A percentile compares a stretch with the other conserved stretches of the same genome.
phyloP scores from a whole-genome alignment of 2,888 invertebrate species.

The Subacronicta megacephala region DNA sequence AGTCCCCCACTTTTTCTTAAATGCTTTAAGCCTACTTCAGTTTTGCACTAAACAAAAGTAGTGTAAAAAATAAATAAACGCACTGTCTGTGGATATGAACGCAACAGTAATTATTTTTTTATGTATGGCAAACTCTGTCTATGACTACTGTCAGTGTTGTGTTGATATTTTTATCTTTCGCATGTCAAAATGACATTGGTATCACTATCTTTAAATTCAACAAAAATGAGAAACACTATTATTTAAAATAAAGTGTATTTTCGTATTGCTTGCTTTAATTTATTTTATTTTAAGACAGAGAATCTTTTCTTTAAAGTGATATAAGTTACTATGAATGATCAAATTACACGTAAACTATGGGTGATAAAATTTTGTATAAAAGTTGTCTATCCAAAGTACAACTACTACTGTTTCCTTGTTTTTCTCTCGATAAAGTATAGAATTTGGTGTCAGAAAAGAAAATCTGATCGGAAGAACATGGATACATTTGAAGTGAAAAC shows the following conservation, averaged over 20 bases:
- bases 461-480: constrained; percentile 60
- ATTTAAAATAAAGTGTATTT: constrained; percentile 1
- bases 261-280: constrained; percentile 17
- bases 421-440: constrained; percentile 83
- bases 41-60: no score
- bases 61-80: no score
- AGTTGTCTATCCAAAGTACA: constrained; percentile 85
- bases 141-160: no score
- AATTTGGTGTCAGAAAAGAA: constrained; percentile 67
- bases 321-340: constrained; percentile 77
- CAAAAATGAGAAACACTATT: constrained; percentile 27
- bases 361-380: constrained; percentile 84
- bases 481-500: constrained; percentile 72
- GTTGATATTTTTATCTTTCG: no score
- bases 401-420: constrained; percentile 78
- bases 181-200: constrained; percentile 5
- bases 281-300: constrained; percentile 10
- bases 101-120: no score
- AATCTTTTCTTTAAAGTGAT: constrained; percentile 6
- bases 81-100: no score
- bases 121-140: no score
- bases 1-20: no score
- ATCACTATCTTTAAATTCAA: constrained; percentile 8
- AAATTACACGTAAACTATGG: constrained; percentile 76
- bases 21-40: no score